These are phyloP conservation scores for Hemicordylus capensis DNA, from an alignment of 2,113 vertebrate species.

Conservation along the genomic window DNA sequence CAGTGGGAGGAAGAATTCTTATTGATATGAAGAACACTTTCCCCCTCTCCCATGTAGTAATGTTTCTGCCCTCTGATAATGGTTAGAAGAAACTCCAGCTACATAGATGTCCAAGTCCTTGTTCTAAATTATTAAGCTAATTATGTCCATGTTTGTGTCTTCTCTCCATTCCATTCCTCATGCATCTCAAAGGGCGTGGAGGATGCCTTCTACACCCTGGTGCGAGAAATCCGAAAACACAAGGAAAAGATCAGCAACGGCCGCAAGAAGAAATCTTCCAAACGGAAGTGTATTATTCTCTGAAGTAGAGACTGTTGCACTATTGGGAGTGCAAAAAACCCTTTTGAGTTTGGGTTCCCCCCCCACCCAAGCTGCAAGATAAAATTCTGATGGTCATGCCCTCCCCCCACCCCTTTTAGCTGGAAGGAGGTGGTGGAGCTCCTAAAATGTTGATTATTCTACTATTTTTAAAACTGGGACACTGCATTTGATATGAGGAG, in stretches of 20 bases:
- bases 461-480: slow-evolving; percentile 26
- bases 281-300: slow-evolving; percentile 83
- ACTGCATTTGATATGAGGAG: background rate
- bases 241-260: slow-evolving; percentile 87
- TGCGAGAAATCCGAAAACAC: slow-evolving; percentile 85
- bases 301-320: slow-evolving; percentile 57
- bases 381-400: slow-evolving; percentile 27
- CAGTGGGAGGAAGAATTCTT: background rate
- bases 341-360: background rate
- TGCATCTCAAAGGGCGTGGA: slow-evolving; percentile 79
- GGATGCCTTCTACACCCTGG: slow-evolving; percentile 88
- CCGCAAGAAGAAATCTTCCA: slow-evolving; percentile 84
- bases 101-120: background rate
- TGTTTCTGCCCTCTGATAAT: background rate
- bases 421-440: background rate
- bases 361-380: slow-evolving; percentile 5
- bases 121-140: background rate
- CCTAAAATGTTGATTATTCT: background rate
- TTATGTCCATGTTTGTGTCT: background rate
- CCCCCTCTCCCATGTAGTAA: background rate
- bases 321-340: slow-evolving; percentile 4
- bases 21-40: background rate
- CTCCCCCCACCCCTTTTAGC: slow-evolving; percentile 15
- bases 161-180: background rate
- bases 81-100: background rate